Evolutionary conservation across 2,797 vertebrate species (phyloP).

Genomic region (Muscicapa comitata): DNA sequence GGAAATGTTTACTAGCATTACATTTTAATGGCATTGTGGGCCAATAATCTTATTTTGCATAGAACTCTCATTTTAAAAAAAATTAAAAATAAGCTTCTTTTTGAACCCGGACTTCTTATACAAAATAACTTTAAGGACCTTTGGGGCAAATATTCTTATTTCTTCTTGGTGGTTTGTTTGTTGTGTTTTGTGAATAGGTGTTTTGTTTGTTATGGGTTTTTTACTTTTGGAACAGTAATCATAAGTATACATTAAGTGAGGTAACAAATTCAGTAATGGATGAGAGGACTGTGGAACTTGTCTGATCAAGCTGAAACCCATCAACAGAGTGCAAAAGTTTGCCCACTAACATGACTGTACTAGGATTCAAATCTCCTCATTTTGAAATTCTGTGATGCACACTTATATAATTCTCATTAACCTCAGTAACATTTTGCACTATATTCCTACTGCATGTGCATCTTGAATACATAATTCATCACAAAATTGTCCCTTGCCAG

Average conservation of each 20-base stretch:
- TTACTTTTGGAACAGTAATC: background rate
- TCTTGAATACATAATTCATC: background rate
- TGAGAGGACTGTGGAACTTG: background rate
- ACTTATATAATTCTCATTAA: background rate
- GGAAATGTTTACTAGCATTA: background rate
- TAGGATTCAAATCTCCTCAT: background rate
- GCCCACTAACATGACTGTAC: background rate
- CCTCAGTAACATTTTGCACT: background rate
- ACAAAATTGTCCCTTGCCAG: background rate
- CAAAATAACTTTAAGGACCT: background rate
- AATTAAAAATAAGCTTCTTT: background rate
- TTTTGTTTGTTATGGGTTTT: background rate
- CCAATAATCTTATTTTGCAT: background rate
- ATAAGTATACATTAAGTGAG: background rate
- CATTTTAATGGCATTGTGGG: background rate
- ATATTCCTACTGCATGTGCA: background rate
- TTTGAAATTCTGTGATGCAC: background rate
- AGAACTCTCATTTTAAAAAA: background rate
- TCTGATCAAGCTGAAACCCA: background rate
- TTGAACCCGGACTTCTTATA: background rate
- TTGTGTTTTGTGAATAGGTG: background rate
- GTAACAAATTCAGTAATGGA: background rate
- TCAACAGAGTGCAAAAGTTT: background rate
- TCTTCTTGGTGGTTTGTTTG: background rate
- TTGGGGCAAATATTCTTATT: background rate